These are phyloP conservation scores for Sinhomidia bicolor DNA, from an alignment of 2,888 invertebrate species.

Conservation along the genomic window DNA sequence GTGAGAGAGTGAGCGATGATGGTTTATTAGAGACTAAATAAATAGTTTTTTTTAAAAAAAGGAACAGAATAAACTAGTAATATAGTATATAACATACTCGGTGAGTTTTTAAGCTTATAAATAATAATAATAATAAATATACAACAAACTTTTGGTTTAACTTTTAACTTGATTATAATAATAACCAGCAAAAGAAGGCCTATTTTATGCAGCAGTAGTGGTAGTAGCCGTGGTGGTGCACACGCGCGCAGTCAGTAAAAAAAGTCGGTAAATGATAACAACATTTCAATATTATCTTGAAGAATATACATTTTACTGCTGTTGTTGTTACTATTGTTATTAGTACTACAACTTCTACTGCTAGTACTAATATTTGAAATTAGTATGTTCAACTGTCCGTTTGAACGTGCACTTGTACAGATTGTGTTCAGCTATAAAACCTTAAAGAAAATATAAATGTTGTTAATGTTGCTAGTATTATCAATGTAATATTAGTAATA, in stretches of 20 bases:
- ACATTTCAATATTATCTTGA: too few species aligned
- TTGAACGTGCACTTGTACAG: not conserved
- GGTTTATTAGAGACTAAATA: slow-evolving; percentile 38
- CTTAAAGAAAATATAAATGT: not conserved
- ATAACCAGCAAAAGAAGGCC: too few species aligned
- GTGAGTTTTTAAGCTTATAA: too few species aligned
- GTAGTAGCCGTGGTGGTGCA: too few species aligned
- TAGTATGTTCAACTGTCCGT: not conserved
- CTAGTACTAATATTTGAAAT: not conserved
- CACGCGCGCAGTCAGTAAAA: too few species aligned
- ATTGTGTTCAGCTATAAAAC: slow-evolving; percentile 22
- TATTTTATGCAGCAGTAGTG: too few species aligned
- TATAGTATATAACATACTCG: too few species aligned
- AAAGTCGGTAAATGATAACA: too few species aligned
- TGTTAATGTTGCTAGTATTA: not conserved
- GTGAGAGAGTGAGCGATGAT: not conserved
- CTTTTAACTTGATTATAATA: not conserved
- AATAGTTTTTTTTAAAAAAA: slow-evolving; percentile 27
- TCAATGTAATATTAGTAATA: not conserved
- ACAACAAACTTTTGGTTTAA: not conserved
- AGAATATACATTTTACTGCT: too few species aligned
- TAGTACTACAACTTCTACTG: too few species aligned
- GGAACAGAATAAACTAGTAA: not conserved
- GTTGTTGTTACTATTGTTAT: too few species aligned
- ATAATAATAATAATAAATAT: not conserved